Base-by-base conservation (phyloP, 2,888 invertebrate species). In the Phyllotreta striolata region DNA sequence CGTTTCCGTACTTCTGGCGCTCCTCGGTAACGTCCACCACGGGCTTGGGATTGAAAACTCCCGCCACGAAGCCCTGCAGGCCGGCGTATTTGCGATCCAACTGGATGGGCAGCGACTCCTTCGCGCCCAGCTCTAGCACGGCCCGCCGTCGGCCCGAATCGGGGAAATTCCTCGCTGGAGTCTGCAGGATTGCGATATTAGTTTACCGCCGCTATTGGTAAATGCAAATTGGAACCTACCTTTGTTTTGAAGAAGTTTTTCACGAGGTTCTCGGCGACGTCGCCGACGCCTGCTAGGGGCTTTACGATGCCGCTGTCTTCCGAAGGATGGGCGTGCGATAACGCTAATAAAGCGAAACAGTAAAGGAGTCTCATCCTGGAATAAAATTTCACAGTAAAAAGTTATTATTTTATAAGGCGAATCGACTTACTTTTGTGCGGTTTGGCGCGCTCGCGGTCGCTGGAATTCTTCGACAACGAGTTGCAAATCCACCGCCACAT, bases 1-100 rank as follows among this genome's bases (percentile, higher is more conserved):
- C 85, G 76, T 93, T 93, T 13, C 92, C 92, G 76, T 91, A 93
- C 75, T 92, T 93, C 55, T 93, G 91, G 55, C 89, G 85, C 78
- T 92, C 92, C 46, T 81, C 83, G 70, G 91, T 89, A n/a, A 86
- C 87, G 73, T 93, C 93, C 24, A 93, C 86, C 64, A 93, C 83
- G 0, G 93, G 91, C 68, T 86, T 84, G 0, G 91, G 90, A 74
- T 80, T 38, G 76, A 72, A 60, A 74, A 80, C 69, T 63, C 72
- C 70, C 1, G 77, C 78, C 0, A 77, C 76, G 47, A 77, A 71
- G 41, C 77, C 62, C 59, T 81, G 81, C 3, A 78, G 70, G 9
- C 73, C 66, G 1, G 75, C 76, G 62, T 81, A 82, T 55, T 75
- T 70, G 7, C 79, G 73, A 56, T 81, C 80, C 4, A 73, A 65